A percentile compares a stretch with the other conserved stretches of the same genome.
Conservation (phyloP, 1,140 invertebrate species). For the Dermatophagoides farinae region DNA sequence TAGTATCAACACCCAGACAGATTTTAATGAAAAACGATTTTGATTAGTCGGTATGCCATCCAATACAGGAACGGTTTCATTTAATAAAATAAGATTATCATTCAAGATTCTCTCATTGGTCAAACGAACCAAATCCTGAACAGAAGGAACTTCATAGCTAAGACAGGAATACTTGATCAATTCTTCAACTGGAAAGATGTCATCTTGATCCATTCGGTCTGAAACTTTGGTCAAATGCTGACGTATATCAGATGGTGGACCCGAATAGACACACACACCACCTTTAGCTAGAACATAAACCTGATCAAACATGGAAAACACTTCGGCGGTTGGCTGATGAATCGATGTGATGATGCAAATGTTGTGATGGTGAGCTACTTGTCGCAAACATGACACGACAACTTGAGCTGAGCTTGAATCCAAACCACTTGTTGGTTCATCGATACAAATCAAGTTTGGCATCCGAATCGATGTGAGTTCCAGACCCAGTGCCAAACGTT, state of each 20-base stretch:
- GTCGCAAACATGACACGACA: not conserved
- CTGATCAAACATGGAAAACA: slow-evolving; percentile 82
- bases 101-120: not conserved
- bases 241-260: slow-evolving; percentile 17
- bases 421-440: slow-evolving; percentile 59
- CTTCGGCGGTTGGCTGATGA: slow-evolving; percentile 78
- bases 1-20: not conserved
- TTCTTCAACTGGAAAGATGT: not conserved
- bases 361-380: not conserved
- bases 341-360: slow-evolving; percentile 68
- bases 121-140: not conserved
- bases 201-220: not conserved
- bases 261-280: slow-evolving; percentile 21
- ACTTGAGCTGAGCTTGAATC: not conserved
- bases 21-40: not conserved
- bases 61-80: not conserved
- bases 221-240: not conserved
- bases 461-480: slow-evolving; percentile 65
- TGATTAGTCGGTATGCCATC: not conserved
- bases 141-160: not conserved
- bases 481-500: slow-evolving; percentile 70
- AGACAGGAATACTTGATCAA: not conserved
- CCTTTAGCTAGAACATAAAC: slow-evolving; percentile 12
- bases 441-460: slow-evolving; percentile 88
- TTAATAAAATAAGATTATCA: not conserved